A percentile compares a stretch with the other conserved stretches of the same genome.
Conservation (phyloP, 1,140 invertebrate genomes). For the Drosophila eugracilis region DNA sequence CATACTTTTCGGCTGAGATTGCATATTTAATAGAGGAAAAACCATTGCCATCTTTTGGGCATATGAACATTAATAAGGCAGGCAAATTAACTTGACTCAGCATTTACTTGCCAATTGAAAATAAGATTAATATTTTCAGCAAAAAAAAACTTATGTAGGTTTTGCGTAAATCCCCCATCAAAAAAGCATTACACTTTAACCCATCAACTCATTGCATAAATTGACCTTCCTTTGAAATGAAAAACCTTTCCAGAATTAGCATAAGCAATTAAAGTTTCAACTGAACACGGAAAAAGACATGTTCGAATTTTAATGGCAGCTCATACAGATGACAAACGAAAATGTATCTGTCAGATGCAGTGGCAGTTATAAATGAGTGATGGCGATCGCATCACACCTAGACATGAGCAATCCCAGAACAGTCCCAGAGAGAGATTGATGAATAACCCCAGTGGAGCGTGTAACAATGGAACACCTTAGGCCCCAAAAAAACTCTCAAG, state of each 20-base stretch:
- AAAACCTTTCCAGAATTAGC: constrained; percentile 45
- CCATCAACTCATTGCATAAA: not conserved
- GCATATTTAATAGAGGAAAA: fast-evolving
- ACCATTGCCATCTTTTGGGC: not conserved
- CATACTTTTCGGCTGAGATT: constrained; percentile 18
- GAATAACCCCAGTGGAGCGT: constrained; percentile 46
- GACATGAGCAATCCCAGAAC: constrained; percentile 57
- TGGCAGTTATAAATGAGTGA: constrained; percentile 55
- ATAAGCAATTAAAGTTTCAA: constrained; percentile 48
- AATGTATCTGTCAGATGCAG: constrained; percentile 41
- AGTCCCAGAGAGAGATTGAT: constrained; percentile 10
- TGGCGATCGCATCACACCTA: constrained; percentile 45
- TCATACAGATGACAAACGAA: constrained; percentile 59
- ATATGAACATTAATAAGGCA: not conserved
- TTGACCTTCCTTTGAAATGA: constrained; percentile 12
- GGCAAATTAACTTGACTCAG: no score
- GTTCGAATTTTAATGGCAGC: constrained; percentile 64
- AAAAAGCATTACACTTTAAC: no score
- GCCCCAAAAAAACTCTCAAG: constrained; percentile 31
- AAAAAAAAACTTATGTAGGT: not conserved
- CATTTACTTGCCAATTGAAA: no score
- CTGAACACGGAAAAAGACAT: constrained; percentile 60
- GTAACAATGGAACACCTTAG: constrained; percentile 45
- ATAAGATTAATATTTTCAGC: not conserved
- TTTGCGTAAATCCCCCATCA: not conserved